These are phyloP conservation scores for Bombus polaris DNA, from an alignment of 1,140 invertebrate genomes.

Conservation along the genomic window DNA sequence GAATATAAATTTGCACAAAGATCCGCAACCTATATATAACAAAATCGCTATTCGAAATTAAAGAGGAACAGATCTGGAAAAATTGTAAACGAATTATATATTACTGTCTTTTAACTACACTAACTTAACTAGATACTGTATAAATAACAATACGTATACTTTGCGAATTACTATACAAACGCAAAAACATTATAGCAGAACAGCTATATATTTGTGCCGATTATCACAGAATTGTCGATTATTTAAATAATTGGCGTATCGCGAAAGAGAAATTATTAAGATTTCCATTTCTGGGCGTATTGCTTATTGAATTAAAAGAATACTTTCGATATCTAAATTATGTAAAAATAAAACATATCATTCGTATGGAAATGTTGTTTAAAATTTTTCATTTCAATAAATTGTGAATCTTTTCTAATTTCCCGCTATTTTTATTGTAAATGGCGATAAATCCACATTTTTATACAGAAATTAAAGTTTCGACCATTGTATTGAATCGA, in stretches of 20 bases:
- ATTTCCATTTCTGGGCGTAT: conserved; percentile 4
- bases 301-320: conserved; percentile 46
- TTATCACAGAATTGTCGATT: conserved; percentile 63
- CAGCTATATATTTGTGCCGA: conserved; percentile 48
- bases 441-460: background rate
- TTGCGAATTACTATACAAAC: conserved; percentile 9
- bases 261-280: background rate
- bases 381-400: background rate
- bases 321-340: conserved; percentile 8
- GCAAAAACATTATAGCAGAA: conserved; percentile 15
- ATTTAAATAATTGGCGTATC: conserved; percentile 16
- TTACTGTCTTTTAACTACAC: background rate
- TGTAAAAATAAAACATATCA: conserved; percentile 27
- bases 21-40: background rate
- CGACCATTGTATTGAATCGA: conserved; percentile 22
- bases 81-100: background rate
- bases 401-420: too few species aligned
- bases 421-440: background rate
- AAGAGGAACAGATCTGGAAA: background rate
- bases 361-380: background rate
- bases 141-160: conserved; percentile 3
- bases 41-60: background rate
- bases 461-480: background rate
- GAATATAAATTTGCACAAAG: too few species aligned
- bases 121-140: background rate